Evolutionary conservation across 1,140 invertebrate genomes (phyloP).

Genomic region (Lerema accius): DNA sequence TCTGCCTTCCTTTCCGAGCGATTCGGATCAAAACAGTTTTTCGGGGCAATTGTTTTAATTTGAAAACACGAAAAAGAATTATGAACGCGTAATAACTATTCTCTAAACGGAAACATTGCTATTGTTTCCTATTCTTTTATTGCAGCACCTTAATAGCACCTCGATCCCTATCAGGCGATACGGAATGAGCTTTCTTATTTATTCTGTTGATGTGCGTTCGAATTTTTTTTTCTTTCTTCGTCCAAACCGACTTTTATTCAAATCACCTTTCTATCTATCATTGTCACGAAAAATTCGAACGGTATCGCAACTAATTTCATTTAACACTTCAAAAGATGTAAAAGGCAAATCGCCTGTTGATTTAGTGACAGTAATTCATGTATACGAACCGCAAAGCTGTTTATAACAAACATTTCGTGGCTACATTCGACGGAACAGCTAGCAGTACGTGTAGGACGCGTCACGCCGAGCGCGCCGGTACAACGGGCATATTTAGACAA

Average conservation of each 20-base stretch:
- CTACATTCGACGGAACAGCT: conserved; percentile 19
- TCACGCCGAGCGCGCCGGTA: conserved; percentile 40
- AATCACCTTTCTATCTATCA: no score
- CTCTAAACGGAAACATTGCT: conserved; percentile 49
- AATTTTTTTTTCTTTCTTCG: not conserved
- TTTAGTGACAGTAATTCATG: conserved; percentile 20
- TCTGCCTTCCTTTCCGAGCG: conserved; percentile 43
- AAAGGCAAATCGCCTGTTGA: conserved; percentile 24
- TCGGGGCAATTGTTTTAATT: conserved; percentile 70
- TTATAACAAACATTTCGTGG: conserved; percentile 5
- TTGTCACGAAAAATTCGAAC: not conserved
- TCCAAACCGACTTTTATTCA: no score
- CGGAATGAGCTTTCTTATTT: conserved; percentile 33
- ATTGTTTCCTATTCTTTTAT: conserved; percentile 56
- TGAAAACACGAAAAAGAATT: conserved; percentile 65
- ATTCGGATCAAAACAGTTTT: conserved; percentile 66
- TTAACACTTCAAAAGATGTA: not conserved
- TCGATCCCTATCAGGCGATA: conserved; percentile 35
- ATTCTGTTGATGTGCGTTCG: conserved; percentile 12
- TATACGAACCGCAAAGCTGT: conserved; percentile 7
- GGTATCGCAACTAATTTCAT: not conserved
- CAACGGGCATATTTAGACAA: conserved; percentile 73
- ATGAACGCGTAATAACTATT: conserved; percentile 67
- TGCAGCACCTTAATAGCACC: conserved; percentile 44
- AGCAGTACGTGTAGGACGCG: conserved; percentile 17